phyloP scores from a whole-genome alignment of 2,113 vertebrate genomes.

The Etheostoma spectabile region DNA sequence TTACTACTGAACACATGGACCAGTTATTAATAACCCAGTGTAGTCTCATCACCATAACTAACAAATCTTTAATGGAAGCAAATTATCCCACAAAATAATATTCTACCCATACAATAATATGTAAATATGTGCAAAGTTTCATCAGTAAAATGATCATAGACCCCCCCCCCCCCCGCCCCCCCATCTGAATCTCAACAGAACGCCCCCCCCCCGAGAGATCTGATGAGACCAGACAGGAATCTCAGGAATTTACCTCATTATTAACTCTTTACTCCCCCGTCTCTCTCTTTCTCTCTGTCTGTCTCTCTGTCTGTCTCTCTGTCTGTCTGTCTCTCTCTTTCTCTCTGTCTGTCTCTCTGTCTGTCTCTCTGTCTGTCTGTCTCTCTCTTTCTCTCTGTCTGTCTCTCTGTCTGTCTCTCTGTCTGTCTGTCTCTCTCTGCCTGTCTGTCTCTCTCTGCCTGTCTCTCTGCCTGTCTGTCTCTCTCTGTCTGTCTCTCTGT shows the following conservation, averaged over 20 bases:
- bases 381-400: background rate
- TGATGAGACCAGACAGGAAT: constrained; percentile 45
- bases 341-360: background rate
- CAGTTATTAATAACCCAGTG: no score
- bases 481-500: background rate
- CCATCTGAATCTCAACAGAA: no score
- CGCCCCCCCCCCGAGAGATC: no score
- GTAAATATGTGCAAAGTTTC: no score
- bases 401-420: background rate
- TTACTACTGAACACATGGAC: no score
- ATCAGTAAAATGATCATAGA: no score
- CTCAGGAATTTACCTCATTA: constrained; percentile 48
- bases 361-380: background rate
- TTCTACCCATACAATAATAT: no score
- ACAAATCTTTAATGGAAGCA: no score
- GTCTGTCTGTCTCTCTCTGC: background rate
- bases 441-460: background rate
- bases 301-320: background rate
- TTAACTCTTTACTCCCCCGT: constrained; percentile 16
- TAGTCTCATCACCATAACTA: no score
- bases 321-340: no score
- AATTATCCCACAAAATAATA: no score
- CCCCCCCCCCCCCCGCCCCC: no score
- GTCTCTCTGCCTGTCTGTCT: background rate
- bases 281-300: background rate